A percentile compares a stretch with the other conserved stretches of the same genome.
Evolutionary conservation across 1,140 invertebrate genomes (phyloP).

Genomic region (Tetramorium parvispinum): DNA sequence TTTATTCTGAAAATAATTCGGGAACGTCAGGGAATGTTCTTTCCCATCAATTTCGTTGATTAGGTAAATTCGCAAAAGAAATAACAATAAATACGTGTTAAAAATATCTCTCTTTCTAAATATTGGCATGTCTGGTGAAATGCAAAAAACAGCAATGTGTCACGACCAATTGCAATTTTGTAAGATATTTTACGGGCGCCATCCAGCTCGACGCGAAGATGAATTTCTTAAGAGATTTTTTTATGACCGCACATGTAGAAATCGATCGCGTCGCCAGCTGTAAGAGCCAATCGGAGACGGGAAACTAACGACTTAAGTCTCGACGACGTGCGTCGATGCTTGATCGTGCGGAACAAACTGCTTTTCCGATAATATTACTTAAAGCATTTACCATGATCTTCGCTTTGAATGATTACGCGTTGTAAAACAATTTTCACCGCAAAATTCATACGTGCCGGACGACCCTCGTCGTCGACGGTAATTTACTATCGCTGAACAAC

Average conservation of each 20-base stretch:
- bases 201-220: conserved; percentile 29
- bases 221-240: conserved; percentile 46
- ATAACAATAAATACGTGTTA: not conserved
- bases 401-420: conserved; percentile 40
- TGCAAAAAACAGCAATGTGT: not conserved
- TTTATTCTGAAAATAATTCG: not conserved
- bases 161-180: not conserved
- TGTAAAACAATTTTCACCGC: conserved; percentile 45
- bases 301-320: conserved; percentile 49
- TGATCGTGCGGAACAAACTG: conserved; percentile 65
- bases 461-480: conserved; percentile 36
- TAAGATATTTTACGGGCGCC: conserved; percentile 8
- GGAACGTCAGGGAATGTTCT: not conserved
- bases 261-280: conserved; percentile 49
- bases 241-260: conserved; percentile 34
- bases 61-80: not conserved
- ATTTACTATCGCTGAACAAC: conserved; percentile 49
- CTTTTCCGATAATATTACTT: conserved; percentile 61
- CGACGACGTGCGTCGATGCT: conserved; percentile 35
- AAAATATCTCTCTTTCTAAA: not conserved
- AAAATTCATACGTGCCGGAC: conserved; percentile 40
- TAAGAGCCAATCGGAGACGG: conserved; percentile 56
- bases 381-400: conserved; percentile 47
- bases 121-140: not conserved
- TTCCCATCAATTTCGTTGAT: not conserved